A percentile compares a stretch with the other conserved stretches of the same genome.
Evolutionary conservation across 2,888 invertebrate genomes (phyloP).

Genomic region (Eupithecia subfuscata): DNA sequence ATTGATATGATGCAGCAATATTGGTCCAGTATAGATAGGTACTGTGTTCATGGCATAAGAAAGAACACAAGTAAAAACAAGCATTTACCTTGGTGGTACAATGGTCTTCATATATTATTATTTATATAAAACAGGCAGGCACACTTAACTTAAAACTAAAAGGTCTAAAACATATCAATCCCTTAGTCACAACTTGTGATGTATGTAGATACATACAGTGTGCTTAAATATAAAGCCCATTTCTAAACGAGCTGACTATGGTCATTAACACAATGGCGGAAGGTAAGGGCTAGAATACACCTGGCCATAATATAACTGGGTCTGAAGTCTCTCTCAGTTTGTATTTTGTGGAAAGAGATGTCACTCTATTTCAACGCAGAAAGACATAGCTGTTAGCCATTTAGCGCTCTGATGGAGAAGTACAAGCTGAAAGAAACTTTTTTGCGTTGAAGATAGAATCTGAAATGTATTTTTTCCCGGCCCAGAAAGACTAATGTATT

Average conservation of each 20-base stretch:
- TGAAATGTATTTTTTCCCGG: no score
- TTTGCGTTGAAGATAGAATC: no score
- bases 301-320: no score
- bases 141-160: slow-evolving; percentile 66
- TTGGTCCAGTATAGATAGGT: background rate
- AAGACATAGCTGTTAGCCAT: no score
- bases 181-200: slow-evolving; percentile 77
- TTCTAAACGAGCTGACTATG: background rate
- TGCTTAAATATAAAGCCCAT: slow-evolving; percentile 39
- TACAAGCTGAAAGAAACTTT: no score
- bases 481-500: background rate
- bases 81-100: slow-evolving; percentile 29
- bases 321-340: no score
- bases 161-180: slow-evolving; percentile 69
- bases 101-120: slow-evolving; percentile 36
- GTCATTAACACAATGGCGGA: background rate
- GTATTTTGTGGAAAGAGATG: no score
- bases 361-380: no score
- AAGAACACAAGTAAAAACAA: background rate
- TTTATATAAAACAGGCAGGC: slow-evolving; percentile 65
- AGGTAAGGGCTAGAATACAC: background rate
- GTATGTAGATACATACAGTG: slow-evolving; percentile 57
- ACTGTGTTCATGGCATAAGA: background rate
- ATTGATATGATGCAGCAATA: background rate
- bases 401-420: no score